Evolutionary conservation across 1,140 invertebrate species (phyloP).

Genomic region (Monochamus saltuarius): DNA sequence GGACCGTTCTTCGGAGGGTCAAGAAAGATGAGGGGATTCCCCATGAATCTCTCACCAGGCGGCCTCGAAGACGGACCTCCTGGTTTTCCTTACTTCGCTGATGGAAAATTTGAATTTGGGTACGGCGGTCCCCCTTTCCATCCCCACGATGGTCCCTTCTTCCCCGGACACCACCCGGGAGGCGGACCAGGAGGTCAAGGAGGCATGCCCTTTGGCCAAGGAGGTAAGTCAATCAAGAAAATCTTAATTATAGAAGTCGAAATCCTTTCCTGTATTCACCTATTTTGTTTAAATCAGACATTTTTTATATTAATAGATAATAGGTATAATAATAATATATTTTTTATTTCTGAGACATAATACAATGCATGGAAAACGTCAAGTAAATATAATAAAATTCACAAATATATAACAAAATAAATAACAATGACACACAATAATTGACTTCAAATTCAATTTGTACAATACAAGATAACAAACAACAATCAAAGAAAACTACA

Average conservation of each 20-base stretch:
- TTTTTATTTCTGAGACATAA: too few species aligned
- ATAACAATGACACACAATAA: too few species aligned
- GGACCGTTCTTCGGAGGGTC: slow-evolving; percentile 87
- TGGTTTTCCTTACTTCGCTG: slow-evolving; percentile 84
- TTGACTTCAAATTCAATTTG: too few species aligned
- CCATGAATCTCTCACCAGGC: slow-evolving; percentile 84
- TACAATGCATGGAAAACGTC: too few species aligned
- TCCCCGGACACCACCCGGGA: slow-evolving; percentile 74
- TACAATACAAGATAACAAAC: too few species aligned
- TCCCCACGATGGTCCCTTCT: slow-evolving; percentile 82
- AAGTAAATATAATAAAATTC: too few species aligned
- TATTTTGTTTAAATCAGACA: not conserved
- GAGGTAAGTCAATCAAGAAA: slow-evolving; percentile 56
- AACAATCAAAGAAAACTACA: too few species aligned
- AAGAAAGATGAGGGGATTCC: slow-evolving; percentile 86
- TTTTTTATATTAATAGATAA: not conserved
- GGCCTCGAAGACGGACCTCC: slow-evolving; percentile 76
- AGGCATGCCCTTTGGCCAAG: slow-evolving; percentile 68
- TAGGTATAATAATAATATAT: not conserved
- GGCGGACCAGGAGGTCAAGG: slow-evolving; percentile 71
- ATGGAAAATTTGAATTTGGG: slow-evolving; percentile 87
- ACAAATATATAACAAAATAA: too few species aligned
- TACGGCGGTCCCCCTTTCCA: slow-evolving; percentile 83
- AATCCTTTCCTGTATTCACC: not conserved
- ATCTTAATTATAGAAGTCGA: not conserved